These are phyloP conservation scores for Gobius niger DNA, from an alignment of 2,113 vertebrate genomes.

Conservation along the genomic window DNA sequence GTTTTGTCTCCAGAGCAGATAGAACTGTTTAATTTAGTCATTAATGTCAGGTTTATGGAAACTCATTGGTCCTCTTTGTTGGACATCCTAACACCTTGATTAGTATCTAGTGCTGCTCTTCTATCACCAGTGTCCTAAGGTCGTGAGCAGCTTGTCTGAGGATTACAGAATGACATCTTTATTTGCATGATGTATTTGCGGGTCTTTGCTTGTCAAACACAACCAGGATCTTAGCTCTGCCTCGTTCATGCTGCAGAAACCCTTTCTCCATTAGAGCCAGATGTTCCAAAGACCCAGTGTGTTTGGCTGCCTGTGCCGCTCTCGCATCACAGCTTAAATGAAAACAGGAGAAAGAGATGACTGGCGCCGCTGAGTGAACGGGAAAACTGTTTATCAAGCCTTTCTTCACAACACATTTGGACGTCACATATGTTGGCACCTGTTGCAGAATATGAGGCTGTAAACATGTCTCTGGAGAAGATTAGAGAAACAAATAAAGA, in stretches of 20 bases:
- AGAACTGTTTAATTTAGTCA: conserved; percentile 15
- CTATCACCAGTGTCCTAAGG: background rate
- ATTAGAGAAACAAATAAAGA: no score
- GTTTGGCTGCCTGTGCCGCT: conserved; percentile 43
- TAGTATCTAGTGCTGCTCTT: background rate
- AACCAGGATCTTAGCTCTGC: conserved; percentile 13
- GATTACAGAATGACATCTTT: background rate
- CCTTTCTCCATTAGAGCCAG: conserved; percentile 78
- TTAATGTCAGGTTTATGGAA: conserved; percentile 11
- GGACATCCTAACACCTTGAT: background rate
- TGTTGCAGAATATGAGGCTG: background rate
- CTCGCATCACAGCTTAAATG: conserved; percentile 60
- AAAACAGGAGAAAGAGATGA: conserved; percentile 42
- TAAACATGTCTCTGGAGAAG: background rate
- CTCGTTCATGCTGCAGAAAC: conserved; percentile 49
- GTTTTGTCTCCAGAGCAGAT: background rate
- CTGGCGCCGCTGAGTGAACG: conserved; percentile 25
- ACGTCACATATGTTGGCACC: background rate
- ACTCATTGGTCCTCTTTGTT: background rate
- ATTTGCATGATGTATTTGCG: background rate
- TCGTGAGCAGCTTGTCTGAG: no score
- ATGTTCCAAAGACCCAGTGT: conserved; percentile 70
- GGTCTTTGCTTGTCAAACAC: conserved; percentile 9
- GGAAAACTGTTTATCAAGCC: conserved; percentile 6
- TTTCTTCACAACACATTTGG: conserved; percentile 1